Base-by-base conservation (phyloP, 2,797 vertebrate genomes). In the Tangara arthus region DNA sequence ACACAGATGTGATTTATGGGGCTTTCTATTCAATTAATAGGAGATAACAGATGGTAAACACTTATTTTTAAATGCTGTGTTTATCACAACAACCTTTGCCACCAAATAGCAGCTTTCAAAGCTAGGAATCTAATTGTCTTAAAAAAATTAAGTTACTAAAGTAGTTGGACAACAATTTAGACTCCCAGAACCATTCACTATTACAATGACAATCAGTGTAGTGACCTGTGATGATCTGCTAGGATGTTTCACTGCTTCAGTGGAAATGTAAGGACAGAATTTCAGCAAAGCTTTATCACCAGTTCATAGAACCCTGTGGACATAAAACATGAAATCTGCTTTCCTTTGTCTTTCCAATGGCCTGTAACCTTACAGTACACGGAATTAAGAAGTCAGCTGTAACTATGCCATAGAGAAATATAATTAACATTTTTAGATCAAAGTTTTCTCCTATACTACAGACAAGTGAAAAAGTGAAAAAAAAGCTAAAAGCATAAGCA, bases 1-100 rank as follows among this genome's bases (percentile, higher is more conserved):
- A 93, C 26, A 81, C 32, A 94, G 50, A 79, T 81, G 69, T 77
- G 57, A 97, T 94, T 96, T 94, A 96, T 68, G 60, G 11, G 34
- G 44, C 19, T 72, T 91, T 82, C 78, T 82, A 34, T 73, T 50
- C 57, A 91, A 91, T 87, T 94, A 91, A 71, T 44, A 91, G 49
- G 72, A 87, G 23, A 28, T 16, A 96, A 82, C 66, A 96, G 84
- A 96, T 55, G 52, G 87, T 17, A 61, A 93, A 90, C 65, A 91
- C 20, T 85, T 95, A 71, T 95, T 94, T 93, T 95, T 87, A 95
- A 96, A 92, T 50, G 6, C 22, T 50, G 23, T 63, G 46, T 76
- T 94, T 87, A 91, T 94, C 57, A 95, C 57, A 91, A 68, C 73
- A 79, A 89, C 9, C 47, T 95, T 91, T 86, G 49, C 59, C 70